A percentile compares a stretch with the other conserved stretches of the same genome.
These are phyloP conservation scores for Callaeas wilsoni DNA, from an alignment of 2,113 vertebrate species.

Conservation along the genomic window DNA sequence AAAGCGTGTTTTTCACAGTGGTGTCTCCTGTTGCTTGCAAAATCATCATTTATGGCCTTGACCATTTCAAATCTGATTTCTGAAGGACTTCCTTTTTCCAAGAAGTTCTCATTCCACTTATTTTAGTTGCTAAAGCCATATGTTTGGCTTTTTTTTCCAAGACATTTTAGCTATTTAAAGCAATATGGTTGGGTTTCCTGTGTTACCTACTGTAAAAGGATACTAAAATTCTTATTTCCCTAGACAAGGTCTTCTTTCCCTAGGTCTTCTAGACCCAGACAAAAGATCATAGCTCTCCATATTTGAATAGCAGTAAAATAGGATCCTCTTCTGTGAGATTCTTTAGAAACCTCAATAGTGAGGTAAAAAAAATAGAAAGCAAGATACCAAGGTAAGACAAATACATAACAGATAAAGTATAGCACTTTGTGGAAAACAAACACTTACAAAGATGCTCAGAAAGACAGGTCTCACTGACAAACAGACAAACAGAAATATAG, in stretches of 20 bases:
- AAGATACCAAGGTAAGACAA: background rate
- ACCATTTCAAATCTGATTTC: background rate
- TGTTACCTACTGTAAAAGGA: background rate
- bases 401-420: background rate
- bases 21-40: background rate
- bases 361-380: background rate
- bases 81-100: background rate
- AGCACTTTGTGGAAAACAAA: background rate
- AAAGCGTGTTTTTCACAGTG: too few relatives aligned
- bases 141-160: background rate
- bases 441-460: background rate
- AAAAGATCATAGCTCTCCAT: background rate
- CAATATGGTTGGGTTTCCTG: background rate
- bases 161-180: background rate
- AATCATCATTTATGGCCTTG: background rate
- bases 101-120: background rate
- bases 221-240: background rate
- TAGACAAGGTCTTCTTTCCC: background rate
- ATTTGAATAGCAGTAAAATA: background rate
- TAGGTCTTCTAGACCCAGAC: background rate
- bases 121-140: background rate
- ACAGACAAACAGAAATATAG: background rate
- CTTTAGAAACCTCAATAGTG: background rate
- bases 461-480: background rate
- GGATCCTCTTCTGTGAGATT: background rate